These are phyloP conservation scores for Tachyglossus aculeatus DNA, from an alignment of 2,797 vertebrate species.

Conservation along the genomic window DNA sequence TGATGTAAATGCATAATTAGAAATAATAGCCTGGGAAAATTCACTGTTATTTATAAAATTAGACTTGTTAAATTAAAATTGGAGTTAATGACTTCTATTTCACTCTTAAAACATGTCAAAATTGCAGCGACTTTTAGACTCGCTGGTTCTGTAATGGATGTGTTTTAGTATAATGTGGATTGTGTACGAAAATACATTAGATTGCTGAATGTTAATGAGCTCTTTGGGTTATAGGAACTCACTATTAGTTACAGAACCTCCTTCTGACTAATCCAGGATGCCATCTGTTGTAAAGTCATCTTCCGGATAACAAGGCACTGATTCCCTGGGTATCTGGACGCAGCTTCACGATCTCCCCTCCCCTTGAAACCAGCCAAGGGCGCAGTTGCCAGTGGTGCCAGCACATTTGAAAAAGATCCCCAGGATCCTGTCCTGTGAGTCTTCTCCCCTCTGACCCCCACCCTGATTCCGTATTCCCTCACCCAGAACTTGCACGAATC, in stretches of 20 bases:
- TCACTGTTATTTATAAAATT: conserved; percentile 62
- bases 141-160: conserved; percentile 15
- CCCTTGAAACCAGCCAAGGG: too few species aligned
- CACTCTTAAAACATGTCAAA: conserved; percentile 24
- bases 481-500: too few species aligned
- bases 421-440: too few species aligned
- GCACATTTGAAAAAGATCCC: too few species aligned
- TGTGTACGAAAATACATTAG: conserved; percentile 8
- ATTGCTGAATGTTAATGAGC: neutral
- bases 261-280: conserved; percentile 43
- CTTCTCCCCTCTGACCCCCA: too few species aligned
- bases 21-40: conserved; percentile 59
- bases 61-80: conserved; percentile 65
- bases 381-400: too few species aligned
- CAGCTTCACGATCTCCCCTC: too few species aligned
- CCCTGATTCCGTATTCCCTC: too few species aligned
- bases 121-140: neutral
- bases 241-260: conserved; percentile 51
- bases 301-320: conserved; percentile 45
- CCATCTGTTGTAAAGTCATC: conserved; percentile 64
- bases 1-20: conserved; percentile 66
- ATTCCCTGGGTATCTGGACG: too few species aligned
- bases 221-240: conserved; percentile 37
- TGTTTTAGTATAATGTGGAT: conserved; percentile 23
- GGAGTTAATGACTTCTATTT: conserved; percentile 46